A percentile compares a stretch with the other conserved stretches of the same genome.
Conservation (phyloP, 2,888 invertebrate species). For the Clusia tigrina region DNA sequence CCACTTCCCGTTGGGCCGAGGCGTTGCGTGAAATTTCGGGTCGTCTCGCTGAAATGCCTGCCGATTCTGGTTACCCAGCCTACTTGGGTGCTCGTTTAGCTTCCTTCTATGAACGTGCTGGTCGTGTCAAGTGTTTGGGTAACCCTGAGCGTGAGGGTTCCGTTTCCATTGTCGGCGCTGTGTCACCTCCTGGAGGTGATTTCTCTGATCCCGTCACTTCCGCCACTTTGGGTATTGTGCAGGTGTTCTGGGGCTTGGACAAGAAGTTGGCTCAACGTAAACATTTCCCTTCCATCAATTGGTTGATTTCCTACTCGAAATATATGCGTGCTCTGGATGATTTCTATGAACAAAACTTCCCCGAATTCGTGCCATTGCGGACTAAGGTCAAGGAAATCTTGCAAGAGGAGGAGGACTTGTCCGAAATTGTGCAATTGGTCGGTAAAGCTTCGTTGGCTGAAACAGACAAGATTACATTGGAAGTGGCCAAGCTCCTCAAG, state of each 20-base stretch:
- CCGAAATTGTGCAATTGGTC: constrained; percentile 98
- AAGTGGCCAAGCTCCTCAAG: constrained; percentile 95
- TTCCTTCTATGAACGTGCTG: constrained; percentile 98
- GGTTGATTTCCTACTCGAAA: constrained; percentile 98
- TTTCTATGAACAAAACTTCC: constrained; percentile 96
- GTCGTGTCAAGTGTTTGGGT: constrained; percentile 92
- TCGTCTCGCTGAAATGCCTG: constrained; percentile 98
- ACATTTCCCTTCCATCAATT: constrained; percentile 99
- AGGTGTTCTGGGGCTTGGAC: constrained; percentile 98
- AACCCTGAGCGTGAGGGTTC: constrained; percentile 97
- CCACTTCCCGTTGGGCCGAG: constrained; percentile 99
- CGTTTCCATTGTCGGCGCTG: constrained; percentile 98
- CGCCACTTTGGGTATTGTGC: constrained; percentile 96
- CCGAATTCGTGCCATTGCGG: constrained; percentile 93
- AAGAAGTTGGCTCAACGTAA: constrained; percentile 98
- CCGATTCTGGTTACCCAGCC: constrained; percentile 96
- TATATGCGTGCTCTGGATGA: constrained; percentile 97
- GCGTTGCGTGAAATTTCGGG: constrained; percentile 96
- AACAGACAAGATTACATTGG: constrained; percentile 96
- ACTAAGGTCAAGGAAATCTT: constrained; percentile 92
- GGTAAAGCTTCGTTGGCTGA: constrained; percentile 98
- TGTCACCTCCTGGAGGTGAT: constrained; percentile 98
- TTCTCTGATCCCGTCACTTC: constrained; percentile 99
- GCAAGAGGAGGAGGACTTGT: constrained; percentile 97
- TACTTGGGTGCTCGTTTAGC: constrained; percentile 96